A percentile compares a stretch with the other conserved stretches of the same genome.
These are phyloP conservation scores for Gobionotothen gibberifrons DNA, from an alignment of 2,797 vertebrate genomes.

Conservation along the genomic window DNA sequence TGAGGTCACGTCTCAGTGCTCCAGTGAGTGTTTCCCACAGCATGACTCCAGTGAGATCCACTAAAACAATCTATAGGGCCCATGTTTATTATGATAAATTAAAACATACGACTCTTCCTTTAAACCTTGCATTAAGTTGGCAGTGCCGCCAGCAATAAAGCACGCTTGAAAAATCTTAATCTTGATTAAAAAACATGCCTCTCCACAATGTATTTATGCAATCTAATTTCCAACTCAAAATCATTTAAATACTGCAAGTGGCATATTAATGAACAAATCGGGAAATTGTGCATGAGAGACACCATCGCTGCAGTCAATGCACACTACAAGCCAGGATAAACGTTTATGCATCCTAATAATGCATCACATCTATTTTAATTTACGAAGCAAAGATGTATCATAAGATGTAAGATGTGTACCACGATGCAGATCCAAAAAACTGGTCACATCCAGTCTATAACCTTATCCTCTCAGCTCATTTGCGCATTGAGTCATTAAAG, in stretches of 20 bases:
- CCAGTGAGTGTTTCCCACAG: neutral
- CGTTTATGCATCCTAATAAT: neutral
- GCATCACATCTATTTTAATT: neutral
- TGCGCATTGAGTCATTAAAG: conserved; percentile 54
- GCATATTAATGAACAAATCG: conserved; percentile 5
- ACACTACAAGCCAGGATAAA: neutral
- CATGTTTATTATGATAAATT: conserved; percentile 9
- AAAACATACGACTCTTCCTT: neutral
- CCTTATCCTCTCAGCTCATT: conserved; percentile 38
- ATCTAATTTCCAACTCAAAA: conserved; percentile 2
- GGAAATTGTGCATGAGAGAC: neutral
- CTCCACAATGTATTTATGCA: neutral
- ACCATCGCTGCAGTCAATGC: neutral
- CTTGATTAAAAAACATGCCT: neutral
- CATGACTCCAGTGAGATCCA: neutral
- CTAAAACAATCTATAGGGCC: conserved; percentile 15
- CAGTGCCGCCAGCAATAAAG: neutral
- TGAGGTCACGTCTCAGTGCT: neutral
- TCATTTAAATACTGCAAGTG: neutral
- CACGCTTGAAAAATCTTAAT: neutral
- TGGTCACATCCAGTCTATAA: conserved; percentile 14
- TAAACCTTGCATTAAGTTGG: neutral
- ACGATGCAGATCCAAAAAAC: conserved; percentile 4
- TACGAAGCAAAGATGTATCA: neutral
- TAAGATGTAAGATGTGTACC: neutral